Base-by-base conservation (phyloP, 2,888 invertebrate genomes). In the Drosophila fungiperda region DNA sequence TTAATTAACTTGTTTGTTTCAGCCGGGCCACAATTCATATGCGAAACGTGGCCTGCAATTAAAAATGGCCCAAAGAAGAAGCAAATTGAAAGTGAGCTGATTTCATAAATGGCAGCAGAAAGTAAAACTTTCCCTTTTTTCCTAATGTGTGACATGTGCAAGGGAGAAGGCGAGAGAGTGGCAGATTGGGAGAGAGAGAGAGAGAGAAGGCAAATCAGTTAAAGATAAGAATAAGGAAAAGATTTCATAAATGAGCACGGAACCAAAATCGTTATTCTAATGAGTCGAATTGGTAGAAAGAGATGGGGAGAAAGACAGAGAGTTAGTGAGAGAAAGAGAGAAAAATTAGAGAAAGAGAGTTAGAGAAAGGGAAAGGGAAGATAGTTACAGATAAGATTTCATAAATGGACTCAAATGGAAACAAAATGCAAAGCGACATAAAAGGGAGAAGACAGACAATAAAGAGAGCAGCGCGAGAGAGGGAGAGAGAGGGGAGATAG, bases 1-100 rank as follows among this genome's bases (percentile, higher is more conserved):
- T 86, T 86, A 86, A 86, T 86, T 86, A 86, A 86, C 85, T 86
- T 86, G 85, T 86, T 85, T 87, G 78, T 84, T 81, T 76, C 72
- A 23, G 29, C 57, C 54, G 36, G 12, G 12, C 60, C 76, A 78
- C 83, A 76, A 73, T 78, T 89, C 82, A 84, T 89, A 89, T 86
- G 89, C 89, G 75, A 73, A 82, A 80, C 85, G 77, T 82, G 79
- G 77, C 73, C 52, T 65, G 80, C 87, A 86, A 89, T 87, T 89
- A 87, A 78, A 80, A 89, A 68, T 68, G 52, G 29, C 42, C 52
- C 6, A 32, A 32, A 38, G 26, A 38, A n/a, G 45, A 62, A 57
- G 76, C 23, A 78, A 83, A 88, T 80, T 70, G 88, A 84, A 89
- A 85, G 40, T n/a, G 40, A 40, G 40, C 53, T n/a, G 49, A 26